Evolutionary conservation across 2,797 vertebrate genomes (phyloP).

Genomic region (Siniperca undulata): DNA sequence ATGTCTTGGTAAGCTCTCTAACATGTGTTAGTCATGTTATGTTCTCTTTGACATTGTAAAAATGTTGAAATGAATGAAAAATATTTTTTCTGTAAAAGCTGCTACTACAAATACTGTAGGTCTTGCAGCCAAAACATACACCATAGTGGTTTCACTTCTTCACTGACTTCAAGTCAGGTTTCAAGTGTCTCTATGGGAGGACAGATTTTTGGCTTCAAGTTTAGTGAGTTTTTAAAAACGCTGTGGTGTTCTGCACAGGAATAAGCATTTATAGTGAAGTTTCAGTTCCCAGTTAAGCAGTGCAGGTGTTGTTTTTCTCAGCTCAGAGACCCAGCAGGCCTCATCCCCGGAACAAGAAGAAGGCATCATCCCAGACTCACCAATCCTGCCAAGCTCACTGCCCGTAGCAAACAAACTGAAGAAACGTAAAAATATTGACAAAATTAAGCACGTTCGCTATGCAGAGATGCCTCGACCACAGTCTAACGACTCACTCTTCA

Average conservation of each 20-base stretch:
- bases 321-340: slow-evolving; percentile 65
- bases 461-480: slow-evolving; percentile 81
- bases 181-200: background rate
- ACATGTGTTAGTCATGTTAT: background rate
- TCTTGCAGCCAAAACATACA: background rate
- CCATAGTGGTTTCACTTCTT: slow-evolving; percentile 23
- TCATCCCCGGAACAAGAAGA: slow-evolving; percentile 84
- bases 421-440: slow-evolving; percentile 84
- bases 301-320: slow-evolving; percentile 36
- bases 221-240: background rate
- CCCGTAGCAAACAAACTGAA: slow-evolving; percentile 88
- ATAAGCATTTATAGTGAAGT: background rate
- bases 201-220: background rate
- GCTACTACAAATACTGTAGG: background rate
- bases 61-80: background rate
- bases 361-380: slow-evolving; percentile 93
- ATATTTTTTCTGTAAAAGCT: background rate
- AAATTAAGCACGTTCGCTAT: slow-evolving; percentile 83
- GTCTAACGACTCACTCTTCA: slow-evolving; percentile 67
- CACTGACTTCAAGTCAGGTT: background rate
- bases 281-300: slow-evolving; percentile 42
- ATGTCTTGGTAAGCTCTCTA: slow-evolving; percentile 83
- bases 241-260: background rate
- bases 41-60: background rate
- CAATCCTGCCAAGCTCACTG: slow-evolving; percentile 85